Base-by-base conservation (phyloP, 2,888 invertebrate species). In the Andrena hattorfiana region DNA sequence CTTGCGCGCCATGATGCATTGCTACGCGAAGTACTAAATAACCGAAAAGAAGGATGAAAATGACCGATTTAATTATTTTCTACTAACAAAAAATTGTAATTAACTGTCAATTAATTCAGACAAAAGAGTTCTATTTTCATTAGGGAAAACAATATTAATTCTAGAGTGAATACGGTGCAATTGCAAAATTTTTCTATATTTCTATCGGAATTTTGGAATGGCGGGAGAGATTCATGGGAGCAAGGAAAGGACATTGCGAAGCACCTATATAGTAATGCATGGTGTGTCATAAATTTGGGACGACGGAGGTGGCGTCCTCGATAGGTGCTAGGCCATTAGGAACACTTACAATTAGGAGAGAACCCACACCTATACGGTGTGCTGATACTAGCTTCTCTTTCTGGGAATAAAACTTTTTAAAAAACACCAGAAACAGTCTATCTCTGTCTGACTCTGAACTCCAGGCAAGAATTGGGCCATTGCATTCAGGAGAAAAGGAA, bases 341-440 rank as follows among this genome's bases (percentile, higher is more conserved):
- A 10, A 54, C 23, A n/a, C 23, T 54, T 13, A 42, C 42, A 42
- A 42, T 42, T 23, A 54, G 54, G 54, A 23, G 20, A 54, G 54
- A 8, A 54, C 23, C 20, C 54, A 54, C 20, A 54, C 0, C 23
- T 20, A 7, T 20, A 54, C 54, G 8, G 20, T 54, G 7, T 23
- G 54, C 20, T n/a, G 8, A 23, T 20, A 54, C 23, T 20, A 10
- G 59, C 6, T 59, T 28, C 28, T 28, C 28, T 13, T 26, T 59
- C 59, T 59, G 59, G 23, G 5, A 59, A 59, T 30, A 59, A 30
- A 59, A 56, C 13, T 56, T 42, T 20, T 54, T 54, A 54, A 54
- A 23, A 54, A 54, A 16, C 16, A 4, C 16, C 42, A 16, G 42
- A 16, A 42, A 42, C 13, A 26, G 54, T 26, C 10, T 10, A 56